Evolutionary conservation across 2,797 vertebrate genomes (phyloP), one percentile per base, ranked within the genome.

Genomic region (Cottoperca gobio): DNA sequence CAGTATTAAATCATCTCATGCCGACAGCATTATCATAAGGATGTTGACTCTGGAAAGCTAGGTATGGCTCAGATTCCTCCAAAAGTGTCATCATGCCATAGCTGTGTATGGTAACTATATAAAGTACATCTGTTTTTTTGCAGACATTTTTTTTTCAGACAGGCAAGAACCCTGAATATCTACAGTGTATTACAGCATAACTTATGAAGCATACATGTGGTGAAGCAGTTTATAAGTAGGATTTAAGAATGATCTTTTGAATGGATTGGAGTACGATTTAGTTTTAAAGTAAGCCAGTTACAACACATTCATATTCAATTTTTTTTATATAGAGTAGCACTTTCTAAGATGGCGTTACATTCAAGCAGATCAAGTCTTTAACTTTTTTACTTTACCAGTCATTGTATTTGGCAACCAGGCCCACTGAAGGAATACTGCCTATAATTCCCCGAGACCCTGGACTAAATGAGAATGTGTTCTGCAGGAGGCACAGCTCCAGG

Each of bases 1-100:
- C 88, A 75, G 68, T 86, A 81, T 91, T 81, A 88, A 89, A 83
- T 90, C 69, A 77, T 79, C 39, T 88, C 64, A 49, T 40, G 82
- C 73, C 31, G 53, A 86, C 76, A 83, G 80, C 84, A 90, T 91
- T 90, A 89, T 89, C 84, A 86, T 83, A 90, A 63, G 64, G 52
- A 61, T 83, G 82, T 90, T 88, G 79, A 87, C 79, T 79, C 79
- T 85, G 87, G 86, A 89, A 80, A 70, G 68, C 63, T 59, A 23
- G 3, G 7, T 26, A 39, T 55, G 54, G 61, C 58, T 71, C 46
- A 26, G 42, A 60, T 75, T 86, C 67, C 55, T 79, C 40, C 26
- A 7, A 7, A 73, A 64, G 60, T 70, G 59, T 31, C 81, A 52
- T 72, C 46, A 24, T 57, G 57, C 45, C 31, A 45, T 55, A 66